A percentile compares a stretch with the other conserved stretches of the same genome.
These are phyloP conservation scores for Musca vetustissima DNA, from an alignment of 1,140 invertebrate species.

Conservation along the genomic window DNA sequence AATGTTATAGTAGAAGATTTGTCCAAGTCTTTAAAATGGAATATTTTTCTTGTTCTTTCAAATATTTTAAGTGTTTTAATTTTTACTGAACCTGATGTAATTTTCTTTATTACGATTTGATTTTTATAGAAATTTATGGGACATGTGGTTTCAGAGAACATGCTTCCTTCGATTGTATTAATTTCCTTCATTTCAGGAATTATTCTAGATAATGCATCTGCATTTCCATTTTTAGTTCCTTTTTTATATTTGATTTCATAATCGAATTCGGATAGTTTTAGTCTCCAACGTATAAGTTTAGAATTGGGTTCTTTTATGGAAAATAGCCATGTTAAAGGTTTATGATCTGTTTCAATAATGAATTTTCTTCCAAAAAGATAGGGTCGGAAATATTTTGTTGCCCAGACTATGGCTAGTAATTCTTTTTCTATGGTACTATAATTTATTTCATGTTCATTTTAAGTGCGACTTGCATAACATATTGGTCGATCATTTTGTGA, in stretches of 20 bases:
- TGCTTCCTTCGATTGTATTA: not conserved
- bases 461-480: too few relatives aligned
- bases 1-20: not conserved
- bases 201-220: not conserved
- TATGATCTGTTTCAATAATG: not conserved
- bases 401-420: too few relatives aligned
- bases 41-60: not conserved
- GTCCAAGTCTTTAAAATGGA: not conserved
- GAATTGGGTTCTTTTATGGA: slow-evolving; percentile 1
- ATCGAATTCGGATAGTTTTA: not conserved
- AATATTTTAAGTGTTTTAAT: not conserved
- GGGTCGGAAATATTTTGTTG: too few relatives aligned
- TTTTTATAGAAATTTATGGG: slow-evolving; percentile 1
- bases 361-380: too few relatives aligned
- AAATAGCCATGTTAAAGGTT: not conserved
- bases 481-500: not conserved
- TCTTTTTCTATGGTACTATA: too few relatives aligned
- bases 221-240: not conserved
- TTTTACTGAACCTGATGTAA: not conserved
- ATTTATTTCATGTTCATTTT: too few relatives aligned
- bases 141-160: not conserved
- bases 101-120: not conserved
- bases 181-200: not conserved
- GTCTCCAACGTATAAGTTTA: not conserved
- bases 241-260: not conserved